Evolutionary conservation across 1,140 invertebrate genomes (phyloP).

Genomic region (Batillaria attramentaria): DNA sequence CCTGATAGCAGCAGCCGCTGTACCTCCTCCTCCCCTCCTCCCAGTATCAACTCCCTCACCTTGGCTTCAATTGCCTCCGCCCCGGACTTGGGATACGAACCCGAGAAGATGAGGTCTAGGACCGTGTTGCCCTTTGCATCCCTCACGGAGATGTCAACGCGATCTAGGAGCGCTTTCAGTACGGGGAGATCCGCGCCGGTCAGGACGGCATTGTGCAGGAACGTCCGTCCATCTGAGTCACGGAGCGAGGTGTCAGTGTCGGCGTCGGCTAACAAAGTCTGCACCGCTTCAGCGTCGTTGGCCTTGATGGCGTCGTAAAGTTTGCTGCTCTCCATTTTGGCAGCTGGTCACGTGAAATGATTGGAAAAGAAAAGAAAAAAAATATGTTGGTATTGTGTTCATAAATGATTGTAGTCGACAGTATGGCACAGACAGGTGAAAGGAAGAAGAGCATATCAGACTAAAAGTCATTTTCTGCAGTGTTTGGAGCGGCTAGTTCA

Average conservation of each 20-base stretch:
- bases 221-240: constrained; percentile 40
- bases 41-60: constrained; percentile 34
- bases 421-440: no score
- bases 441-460: no score
- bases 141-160: constrained; percentile 30
- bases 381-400: not conserved
- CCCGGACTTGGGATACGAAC: constrained; percentile 8
- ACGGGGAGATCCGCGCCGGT: constrained; percentile 38
- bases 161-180: constrained; percentile 47
- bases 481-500: no score
- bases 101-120: constrained; percentile 42
- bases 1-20: constrained; percentile 44
- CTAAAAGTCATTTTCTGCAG: no score
- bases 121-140: constrained; percentile 49
- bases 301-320: constrained; percentile 44
- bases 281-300: constrained; percentile 36
- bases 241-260: constrained; percentile 33
- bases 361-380: not conserved
- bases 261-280: constrained; percentile 19
- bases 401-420: no score
- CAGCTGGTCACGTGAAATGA: constrained; percentile 4
- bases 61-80: constrained; percentile 32
- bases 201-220: constrained; percentile 43
- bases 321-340: constrained; percentile 35
- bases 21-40: constrained; percentile 33